Percentiles rank a stretch among this genome's conserved stretches.
Evolutionary conservation across 2,888 invertebrate genomes (phyloP).

Genomic region (Caenorhabditis angaria): DNA sequence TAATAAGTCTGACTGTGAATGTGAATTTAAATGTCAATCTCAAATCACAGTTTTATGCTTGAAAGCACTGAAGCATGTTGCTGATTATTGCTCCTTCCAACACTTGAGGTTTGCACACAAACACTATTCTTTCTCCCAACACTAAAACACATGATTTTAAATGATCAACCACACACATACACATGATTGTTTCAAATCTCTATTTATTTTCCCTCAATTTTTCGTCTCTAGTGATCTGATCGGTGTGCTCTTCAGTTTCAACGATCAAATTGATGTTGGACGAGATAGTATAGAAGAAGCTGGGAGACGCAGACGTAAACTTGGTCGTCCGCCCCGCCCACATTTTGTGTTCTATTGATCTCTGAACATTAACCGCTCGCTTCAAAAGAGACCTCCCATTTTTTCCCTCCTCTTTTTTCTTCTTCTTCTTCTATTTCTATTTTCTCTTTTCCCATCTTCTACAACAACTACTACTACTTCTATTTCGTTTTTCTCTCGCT

Average conservation of each 20-base stretch:
- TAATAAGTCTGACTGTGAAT: too few relatives aligned
- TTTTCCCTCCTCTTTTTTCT: constrained; percentile 5
- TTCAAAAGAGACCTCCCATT: constrained; percentile 17
- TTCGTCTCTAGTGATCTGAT: not conserved
- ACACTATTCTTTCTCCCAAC: not conserved
- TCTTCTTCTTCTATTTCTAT: not conserved
- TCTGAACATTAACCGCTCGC: constrained; percentile 52
- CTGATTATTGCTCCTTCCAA: not conserved
- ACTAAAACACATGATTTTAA: not conserved
- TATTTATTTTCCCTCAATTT: not conserved
- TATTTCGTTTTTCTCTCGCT: constrained; percentile 1
- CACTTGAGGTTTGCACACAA: constrained; percentile 1
- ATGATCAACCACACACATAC: not conserved
- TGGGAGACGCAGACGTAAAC: not conserved
- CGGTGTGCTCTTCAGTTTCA: constrained; percentile 6
- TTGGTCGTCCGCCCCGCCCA: constrained; percentile 16
- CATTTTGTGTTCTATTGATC: constrained; percentile 49
- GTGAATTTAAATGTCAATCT: too few relatives aligned
- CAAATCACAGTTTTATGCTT: too few relatives aligned
- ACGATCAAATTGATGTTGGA: not conserved
- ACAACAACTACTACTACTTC: not conserved
- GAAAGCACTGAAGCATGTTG: too few relatives aligned
- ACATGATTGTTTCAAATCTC: not conserved
- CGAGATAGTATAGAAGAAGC: not conserved
- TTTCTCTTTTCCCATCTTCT: not conserved